phyloP scores from a whole-genome alignment of 2,797 vertebrate genomes.

The Tauraco hartlaubi region DNA sequence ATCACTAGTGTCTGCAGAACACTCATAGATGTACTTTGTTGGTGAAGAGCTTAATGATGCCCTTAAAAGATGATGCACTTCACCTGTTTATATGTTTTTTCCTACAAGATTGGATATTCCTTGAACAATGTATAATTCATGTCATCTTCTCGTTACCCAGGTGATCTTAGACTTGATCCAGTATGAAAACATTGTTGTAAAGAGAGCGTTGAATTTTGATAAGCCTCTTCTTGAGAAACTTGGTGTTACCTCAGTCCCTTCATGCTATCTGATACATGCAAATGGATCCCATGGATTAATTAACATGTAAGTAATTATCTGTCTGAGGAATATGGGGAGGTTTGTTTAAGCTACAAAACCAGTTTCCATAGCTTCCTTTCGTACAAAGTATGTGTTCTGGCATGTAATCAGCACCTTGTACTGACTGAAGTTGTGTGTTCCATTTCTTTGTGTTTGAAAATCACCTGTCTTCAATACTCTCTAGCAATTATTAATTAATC shows the following conservation, averaged over 20 bases:
- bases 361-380: background rate
- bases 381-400: background rate
- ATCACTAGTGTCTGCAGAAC: background rate
- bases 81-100: background rate
- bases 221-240: constrained; percentile 83
- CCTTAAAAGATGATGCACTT: background rate
- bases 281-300: constrained; percentile 86
- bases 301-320: constrained; percentile 80
- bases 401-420: background rate
- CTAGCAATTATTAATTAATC: background rate
- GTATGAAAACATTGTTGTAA: constrained; percentile 87
- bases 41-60: background rate
- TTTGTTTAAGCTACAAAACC: background rate
- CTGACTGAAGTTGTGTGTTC: background rate
- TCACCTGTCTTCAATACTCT: background rate
- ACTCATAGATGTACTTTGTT: background rate
- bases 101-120: background rate
- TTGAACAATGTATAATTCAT: background rate
- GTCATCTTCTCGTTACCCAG: constrained; percentile 68
- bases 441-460: background rate
- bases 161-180: constrained; percentile 91
- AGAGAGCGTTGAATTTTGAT: constrained; percentile 82
- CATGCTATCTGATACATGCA: constrained; percentile 88
- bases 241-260: constrained; percentile 82
- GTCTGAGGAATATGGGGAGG: background rate